Evolutionary conservation across 2,888 invertebrate species (phyloP).

Genomic region (Ischnura elegans): DNA sequence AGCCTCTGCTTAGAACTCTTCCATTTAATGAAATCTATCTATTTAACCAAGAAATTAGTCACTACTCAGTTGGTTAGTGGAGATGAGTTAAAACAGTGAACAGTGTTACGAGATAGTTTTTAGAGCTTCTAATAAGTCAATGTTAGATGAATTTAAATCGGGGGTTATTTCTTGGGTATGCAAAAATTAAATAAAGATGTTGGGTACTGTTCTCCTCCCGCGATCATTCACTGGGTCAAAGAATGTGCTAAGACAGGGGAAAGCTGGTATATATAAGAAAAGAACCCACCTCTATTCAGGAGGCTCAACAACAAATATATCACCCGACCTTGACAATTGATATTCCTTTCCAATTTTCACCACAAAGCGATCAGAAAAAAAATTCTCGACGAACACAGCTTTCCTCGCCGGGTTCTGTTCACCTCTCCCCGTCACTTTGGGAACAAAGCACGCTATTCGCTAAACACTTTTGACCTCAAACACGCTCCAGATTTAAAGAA

Average conservation of each 20-base stretch:
- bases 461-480: background rate
- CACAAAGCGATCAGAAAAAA: background rate
- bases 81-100: too few species aligned
- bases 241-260: background rate
- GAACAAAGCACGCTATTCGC: conserved; percentile 6
- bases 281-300: background rate
- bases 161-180: background rate
- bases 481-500: background rate
- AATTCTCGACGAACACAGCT: background rate
- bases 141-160: background rate
- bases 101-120: too few species aligned
- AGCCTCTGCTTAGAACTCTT: too few species aligned
- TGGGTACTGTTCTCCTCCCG: background rate
- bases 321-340: background rate
- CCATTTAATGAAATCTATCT: too few species aligned
- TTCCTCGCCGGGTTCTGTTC: background rate
- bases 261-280: background rate
- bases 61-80: too few species aligned
- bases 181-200: background rate
- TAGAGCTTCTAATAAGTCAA: background rate
- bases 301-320: conserved; percentile 2
- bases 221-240: background rate
- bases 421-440: background rate
- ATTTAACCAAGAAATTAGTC: too few species aligned
- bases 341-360: conserved; percentile 15